Conservation (phyloP, 2,113 vertebrate genomes). For the Ptilonorhynchus violaceus region DNA sequence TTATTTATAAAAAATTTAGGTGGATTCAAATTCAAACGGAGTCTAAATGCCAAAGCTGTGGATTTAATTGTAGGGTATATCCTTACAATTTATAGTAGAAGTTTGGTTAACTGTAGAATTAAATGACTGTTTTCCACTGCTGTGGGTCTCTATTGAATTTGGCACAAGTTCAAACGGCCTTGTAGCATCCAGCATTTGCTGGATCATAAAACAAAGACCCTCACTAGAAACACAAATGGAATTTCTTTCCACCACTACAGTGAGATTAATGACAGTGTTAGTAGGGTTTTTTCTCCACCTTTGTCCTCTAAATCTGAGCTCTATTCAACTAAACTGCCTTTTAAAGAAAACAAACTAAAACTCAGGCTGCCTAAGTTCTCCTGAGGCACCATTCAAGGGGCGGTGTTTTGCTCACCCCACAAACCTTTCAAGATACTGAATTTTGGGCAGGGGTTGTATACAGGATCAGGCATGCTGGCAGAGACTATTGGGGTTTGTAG, state of each 20-base stretch:
- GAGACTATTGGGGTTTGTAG: background rate
- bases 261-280: conserved; percentile 37
- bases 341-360: conserved; percentile 27
- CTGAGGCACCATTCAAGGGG: background rate
- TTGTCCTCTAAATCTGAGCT: conserved; percentile 18
- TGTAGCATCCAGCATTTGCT: conserved; percentile 17
- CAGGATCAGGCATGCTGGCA: background rate
- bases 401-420: background rate
- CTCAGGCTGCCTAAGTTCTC: background rate
- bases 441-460: background rate
- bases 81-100: background rate
- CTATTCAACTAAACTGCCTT: background rate
- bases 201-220: conserved; percentile 39
- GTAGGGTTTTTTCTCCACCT: background rate
- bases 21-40: background rate
- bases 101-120: background rate
- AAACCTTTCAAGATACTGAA: background rate
- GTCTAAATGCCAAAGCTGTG: background rate
- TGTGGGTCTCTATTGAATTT: conserved; percentile 22
- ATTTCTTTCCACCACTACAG: conserved; percentile 28
- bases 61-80: background rate
- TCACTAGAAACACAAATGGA: conserved; percentile 27
- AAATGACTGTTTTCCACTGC: conserved; percentile 7
- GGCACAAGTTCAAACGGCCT: background rate
- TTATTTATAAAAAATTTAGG: background rate